Evolutionary conservation across 2,113 vertebrate species (phyloP), one percentile per base, ranked within the genome.

Genomic region (Clupea harengus): DNA sequence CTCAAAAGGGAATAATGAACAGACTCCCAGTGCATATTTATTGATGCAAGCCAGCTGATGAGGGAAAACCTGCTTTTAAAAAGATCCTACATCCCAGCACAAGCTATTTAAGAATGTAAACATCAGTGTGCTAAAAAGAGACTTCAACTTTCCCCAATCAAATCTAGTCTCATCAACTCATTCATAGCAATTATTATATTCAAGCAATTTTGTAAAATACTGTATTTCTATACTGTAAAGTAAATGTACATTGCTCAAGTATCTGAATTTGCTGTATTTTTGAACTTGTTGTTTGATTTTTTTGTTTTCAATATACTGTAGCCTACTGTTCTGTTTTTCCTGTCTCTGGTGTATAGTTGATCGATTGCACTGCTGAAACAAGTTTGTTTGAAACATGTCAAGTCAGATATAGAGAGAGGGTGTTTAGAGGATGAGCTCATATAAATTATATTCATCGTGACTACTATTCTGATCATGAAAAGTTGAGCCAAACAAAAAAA

Each of bases 201-300:
- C 72, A 78, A 39, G 32, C 13, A 15, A 39, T 78, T 78, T 78
- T 78, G 72, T 78, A 78, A 78, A 78, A 78, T 78, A 78, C 11
- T 78, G 72, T 78, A 78, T 78, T 78, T 78, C 72, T 78, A 78
- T 32, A 39, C 28, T 78, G 72, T 78, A 78, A 78, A 78, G 13
- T 78, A 78, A 78, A 28, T 78, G 72, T 78, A 44, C 25, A 78
- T 4, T 78, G 13, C 28, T 28, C 64, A 28, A 25, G 28, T 78
- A 78, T 78, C 15, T 78, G 72, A 78, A 32, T 78, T 78, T 78
- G 64, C 25, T 39, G 32, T 60, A 60, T 60, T 60, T 67, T 78
- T 39, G 1, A 78, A 78, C 13, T 15, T 78, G 64, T 67, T 67
- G 39, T 39, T 25, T 72, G 2, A 32, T 1, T 11, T 72, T 32